Conservation (phyloP, 2,888 invertebrate species). For the Scelioninae gen. 2 region DNA sequence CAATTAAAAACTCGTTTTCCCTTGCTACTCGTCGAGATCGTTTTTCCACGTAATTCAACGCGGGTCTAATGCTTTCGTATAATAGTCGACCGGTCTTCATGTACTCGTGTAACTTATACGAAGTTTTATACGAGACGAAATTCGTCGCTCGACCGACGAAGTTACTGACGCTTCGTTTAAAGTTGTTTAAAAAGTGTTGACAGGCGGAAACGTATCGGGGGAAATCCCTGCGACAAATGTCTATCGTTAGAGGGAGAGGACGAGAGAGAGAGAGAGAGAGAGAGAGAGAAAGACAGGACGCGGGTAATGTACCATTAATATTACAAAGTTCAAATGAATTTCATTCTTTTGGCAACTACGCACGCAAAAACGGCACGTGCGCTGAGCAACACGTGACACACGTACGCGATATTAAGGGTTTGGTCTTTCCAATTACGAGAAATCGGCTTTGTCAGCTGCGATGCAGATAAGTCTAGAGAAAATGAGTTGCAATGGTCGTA, state of each 20-base stretch:
- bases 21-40: slow-evolving; percentile 20
- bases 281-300: too few relatives aligned
- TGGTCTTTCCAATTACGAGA: slow-evolving; percentile 65
- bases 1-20: slow-evolving; percentile 55
- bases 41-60: slow-evolving; percentile 51
- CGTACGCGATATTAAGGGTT: slow-evolving; percentile 51
- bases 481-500: slow-evolving; percentile 54
- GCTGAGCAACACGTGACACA: slow-evolving; percentile 64
- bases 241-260: slow-evolving; percentile 2
- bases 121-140: slow-evolving; percentile 54
- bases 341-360: slow-evolving; percentile 25
- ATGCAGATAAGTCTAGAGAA: slow-evolving; percentile 55
- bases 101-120: slow-evolving; percentile 52
- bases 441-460: slow-evolving; percentile 61
- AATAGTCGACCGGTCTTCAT: slow-evolving; percentile 48
- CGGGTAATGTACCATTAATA: slow-evolving; percentile 47
- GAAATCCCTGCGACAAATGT: slow-evolving; percentile 36
- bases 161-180: slow-evolving; percentile 47
- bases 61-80: slow-evolving; percentile 52
- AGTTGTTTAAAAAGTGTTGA: slow-evolving; percentile 57
- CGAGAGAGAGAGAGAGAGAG: too few relatives aligned
- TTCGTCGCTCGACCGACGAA: slow-evolving; percentile 39
- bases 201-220: slow-evolving; percentile 40
- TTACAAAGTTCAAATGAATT: slow-evolving; percentile 48
- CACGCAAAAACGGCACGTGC: slow-evolving; percentile 65